These are phyloP conservation scores for Synanceia verrucosa DNA, from an alignment of 2,797 vertebrate genomes.

Conservation along the genomic window DNA sequence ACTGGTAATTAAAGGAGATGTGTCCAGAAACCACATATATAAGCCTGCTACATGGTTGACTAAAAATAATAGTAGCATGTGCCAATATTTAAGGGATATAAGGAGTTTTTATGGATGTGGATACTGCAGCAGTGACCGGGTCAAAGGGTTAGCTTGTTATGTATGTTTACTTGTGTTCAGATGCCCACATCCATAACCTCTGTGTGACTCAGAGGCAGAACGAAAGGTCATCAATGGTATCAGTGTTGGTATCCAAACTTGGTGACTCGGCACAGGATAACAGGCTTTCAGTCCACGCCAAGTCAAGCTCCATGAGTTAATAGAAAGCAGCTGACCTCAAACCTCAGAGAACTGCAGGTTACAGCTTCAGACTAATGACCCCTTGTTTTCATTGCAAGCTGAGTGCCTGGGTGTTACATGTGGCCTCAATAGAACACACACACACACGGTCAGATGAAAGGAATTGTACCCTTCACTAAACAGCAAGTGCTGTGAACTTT, in stretches of 20 bases:
- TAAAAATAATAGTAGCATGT: constrained; percentile 60
- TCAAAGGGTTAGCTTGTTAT: constrained; percentile 33
- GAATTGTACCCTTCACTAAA: constrained; percentile 57
- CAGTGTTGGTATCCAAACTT: constrained; percentile 58
- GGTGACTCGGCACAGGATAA: constrained; percentile 39
- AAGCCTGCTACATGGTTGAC: constrained; percentile 35
- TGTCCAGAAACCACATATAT: constrained; percentile 57
- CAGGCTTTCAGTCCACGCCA: constrained; percentile 45
- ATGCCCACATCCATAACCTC: constrained; percentile 18
- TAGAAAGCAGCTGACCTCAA: constrained; percentile 81
- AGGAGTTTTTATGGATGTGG: constrained; percentile 21
- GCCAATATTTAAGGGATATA: constrained; percentile 40
- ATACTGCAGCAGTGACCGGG: constrained; percentile 29
- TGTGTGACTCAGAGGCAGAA: constrained; percentile 35
- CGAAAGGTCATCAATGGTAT: constrained; percentile 58
- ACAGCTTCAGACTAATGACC: constrained; percentile 68
- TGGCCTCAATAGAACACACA: constrained; percentile 71
- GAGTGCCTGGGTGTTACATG: constrained; percentile 73
- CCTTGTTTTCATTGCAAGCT: constrained; percentile 76
- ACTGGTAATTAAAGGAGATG: constrained; percentile 61
- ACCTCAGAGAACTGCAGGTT: constrained; percentile 68
- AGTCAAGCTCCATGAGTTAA: constrained; percentile 68
- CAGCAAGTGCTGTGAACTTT: constrained; percentile 53
- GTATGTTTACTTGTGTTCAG: constrained; percentile 22
- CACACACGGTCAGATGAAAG: constrained; percentile 64